A percentile compares a stretch with the other conserved stretches of the same genome.
These are phyloP conservation scores for Glaucomys volans DNA, from an alignment of 2,113 vertebrate genomes.

Conservation along the genomic window DNA sequence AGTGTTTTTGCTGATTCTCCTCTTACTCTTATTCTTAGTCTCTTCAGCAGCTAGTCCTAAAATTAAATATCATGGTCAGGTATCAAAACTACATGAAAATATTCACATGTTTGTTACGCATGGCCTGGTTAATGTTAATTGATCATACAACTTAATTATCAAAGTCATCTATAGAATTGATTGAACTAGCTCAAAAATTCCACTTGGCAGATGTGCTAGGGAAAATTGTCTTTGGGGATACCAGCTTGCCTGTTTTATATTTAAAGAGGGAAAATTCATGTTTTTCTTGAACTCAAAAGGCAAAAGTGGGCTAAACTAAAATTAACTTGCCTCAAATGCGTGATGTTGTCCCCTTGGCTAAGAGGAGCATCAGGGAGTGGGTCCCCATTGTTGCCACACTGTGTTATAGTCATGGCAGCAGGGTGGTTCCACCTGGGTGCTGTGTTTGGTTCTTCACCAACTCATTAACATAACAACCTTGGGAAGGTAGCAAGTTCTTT, in stretches of 20 bases:
- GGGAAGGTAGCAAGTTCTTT: neutral
- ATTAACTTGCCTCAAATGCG: neutral
- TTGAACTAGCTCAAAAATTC: neutral
- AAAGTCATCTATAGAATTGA: neutral
- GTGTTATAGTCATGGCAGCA: neutral
- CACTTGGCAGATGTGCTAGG: neutral
- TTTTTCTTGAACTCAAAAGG: slow-evolving; percentile 4
- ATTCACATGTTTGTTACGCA: neutral
- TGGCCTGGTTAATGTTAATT: neutral
- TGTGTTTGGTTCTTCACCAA: neutral
- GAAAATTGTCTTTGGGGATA: neutral
- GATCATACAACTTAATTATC: neutral
- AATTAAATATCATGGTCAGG: neutral
- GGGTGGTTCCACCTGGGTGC: neutral
- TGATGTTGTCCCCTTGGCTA: neutral
- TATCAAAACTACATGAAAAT: slow-evolving; percentile 6
- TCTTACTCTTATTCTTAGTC: neutral
- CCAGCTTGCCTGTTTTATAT: neutral
- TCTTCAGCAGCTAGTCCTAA: neutral
- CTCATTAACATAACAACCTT: neutral
- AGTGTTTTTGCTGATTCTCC: neutral
- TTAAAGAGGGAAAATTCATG: neutral
- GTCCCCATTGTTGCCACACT: neutral
- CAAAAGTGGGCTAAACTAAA: neutral
- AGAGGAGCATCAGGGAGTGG: neutral